phyloP scores from a whole-genome alignment of 2,888 invertebrate species.

The Cabera pusaria region DNA sequence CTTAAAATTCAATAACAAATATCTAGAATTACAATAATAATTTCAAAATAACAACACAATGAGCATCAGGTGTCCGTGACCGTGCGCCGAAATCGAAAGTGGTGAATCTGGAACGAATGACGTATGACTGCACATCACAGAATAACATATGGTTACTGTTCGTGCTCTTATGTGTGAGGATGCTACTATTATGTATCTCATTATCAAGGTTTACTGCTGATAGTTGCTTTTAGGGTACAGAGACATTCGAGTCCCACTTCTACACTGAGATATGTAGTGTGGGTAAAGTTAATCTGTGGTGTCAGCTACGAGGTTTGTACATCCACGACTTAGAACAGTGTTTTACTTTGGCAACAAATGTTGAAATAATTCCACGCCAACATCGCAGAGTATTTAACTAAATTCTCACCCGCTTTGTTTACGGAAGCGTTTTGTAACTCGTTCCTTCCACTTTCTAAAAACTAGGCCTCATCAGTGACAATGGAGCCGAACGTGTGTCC shows the following conservation, averaged over 20 bases:
- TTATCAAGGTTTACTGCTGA: too few species aligned
- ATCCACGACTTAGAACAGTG: constrained; percentile 1
- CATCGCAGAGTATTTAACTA: too few species aligned
- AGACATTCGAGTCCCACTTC: too few species aligned
- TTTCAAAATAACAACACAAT: constrained; percentile 32
- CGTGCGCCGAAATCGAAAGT: constrained; percentile 69
- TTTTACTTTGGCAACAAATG: constrained; percentile 1
- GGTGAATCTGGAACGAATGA: constrained; percentile 51
- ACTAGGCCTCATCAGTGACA: constrained; percentile 16
- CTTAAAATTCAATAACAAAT: constrained; percentile 5
- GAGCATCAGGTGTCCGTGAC: constrained; percentile 62
- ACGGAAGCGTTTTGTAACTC: constrained; percentile 17
- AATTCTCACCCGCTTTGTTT: constrained; percentile 20
- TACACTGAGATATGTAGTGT: too few species aligned
- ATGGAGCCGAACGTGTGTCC: constrained; percentile 14
- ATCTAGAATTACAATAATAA: too few species aligned
- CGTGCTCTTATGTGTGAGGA: too few species aligned
- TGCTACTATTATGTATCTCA: too few species aligned
- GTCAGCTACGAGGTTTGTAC: too few species aligned
- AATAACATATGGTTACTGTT: constrained; percentile 37
- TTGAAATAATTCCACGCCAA: constrained; percentile 9
- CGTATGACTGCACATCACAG: constrained; percentile 30
- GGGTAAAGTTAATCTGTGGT: too few species aligned
- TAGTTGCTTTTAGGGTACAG: too few species aligned
- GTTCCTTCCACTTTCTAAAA: constrained; percentile 20